These are phyloP conservation scores for Xanthostigma xanthostigma DNA, from an alignment of 2,888 invertebrate genomes.

Conservation along the genomic window DNA sequence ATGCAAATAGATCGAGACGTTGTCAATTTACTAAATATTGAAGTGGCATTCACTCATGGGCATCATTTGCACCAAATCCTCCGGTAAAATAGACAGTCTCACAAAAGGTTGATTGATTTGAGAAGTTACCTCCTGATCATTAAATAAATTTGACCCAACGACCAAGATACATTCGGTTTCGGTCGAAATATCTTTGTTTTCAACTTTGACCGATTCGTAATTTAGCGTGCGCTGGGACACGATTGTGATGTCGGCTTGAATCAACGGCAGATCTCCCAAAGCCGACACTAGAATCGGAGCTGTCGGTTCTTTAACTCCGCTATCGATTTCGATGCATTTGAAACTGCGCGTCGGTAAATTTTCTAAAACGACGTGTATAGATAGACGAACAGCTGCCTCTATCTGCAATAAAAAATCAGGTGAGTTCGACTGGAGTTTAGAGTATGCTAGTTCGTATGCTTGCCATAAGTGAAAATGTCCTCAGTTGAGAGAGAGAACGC, in stretches of 20 bases:
- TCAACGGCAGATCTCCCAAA: constrained; percentile 50
- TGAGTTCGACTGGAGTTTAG: too few relatives aligned
- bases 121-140: constrained; percentile 30
- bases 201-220: constrained; percentile 38
- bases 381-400: constrained; percentile 32
- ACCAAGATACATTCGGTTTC: constrained; percentile 19
- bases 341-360: constrained; percentile 48
- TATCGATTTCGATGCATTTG: constrained; percentile 29
- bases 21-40: too few relatives aligned
- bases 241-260: constrained; percentile 49
- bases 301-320: constrained; percentile 29
- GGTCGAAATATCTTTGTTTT: constrained; percentile 40
- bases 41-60: too few relatives aligned
- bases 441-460: too few relatives aligned
- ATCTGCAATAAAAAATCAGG: not conserved
- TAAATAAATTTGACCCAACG: constrained; percentile 27
- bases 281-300: constrained; percentile 39
- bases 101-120: constrained; percentile 32
- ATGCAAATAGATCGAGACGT: too few relatives aligned
- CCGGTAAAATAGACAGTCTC: too few relatives aligned
- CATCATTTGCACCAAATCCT: too few relatives aligned
- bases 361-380: constrained; percentile 58
- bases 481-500: too few relatives aligned
- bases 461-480: too few relatives aligned
- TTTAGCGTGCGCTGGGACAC: constrained; percentile 34